Percentiles rank a stretch among this genome's conserved stretches.
Evolutionary conservation across 2,888 invertebrate genomes (phyloP).

Genomic region (Oligia fasciuncula): DNA sequence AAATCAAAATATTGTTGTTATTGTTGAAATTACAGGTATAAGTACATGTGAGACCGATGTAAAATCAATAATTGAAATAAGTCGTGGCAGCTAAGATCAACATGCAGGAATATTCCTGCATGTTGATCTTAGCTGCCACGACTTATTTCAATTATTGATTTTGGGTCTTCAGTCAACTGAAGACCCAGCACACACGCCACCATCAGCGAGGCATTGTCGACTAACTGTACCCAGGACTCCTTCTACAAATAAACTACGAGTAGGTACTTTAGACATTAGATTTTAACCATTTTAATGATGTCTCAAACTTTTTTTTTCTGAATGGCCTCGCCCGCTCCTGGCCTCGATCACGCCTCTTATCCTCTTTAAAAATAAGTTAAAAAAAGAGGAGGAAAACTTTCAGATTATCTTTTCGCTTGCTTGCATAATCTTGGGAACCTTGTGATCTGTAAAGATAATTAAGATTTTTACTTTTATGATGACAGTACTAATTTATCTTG

Average conservation of each 20-base stretch:
- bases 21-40: not conserved
- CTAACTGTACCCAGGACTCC: not conserved
- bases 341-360: too few relatives aligned
- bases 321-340: too few relatives aligned
- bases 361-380: not conserved
- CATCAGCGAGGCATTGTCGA: not conserved
- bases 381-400: not conserved
- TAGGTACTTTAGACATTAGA: not conserved
- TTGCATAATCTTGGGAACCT: not conserved
- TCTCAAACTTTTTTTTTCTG: not conserved
- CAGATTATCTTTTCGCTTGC: slow-evolving; percentile 18
- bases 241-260: not conserved
- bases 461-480: slow-evolving; percentile 20
- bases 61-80: not conserved
- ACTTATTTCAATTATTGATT: too few relatives aligned
- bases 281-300: not conserved
- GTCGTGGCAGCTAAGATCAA: not conserved
- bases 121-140: too few relatives aligned
- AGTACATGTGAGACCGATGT: not conserved
- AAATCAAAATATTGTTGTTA: not conserved
- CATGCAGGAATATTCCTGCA: too few relatives aligned
- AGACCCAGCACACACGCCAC: not conserved
- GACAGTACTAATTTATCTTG: not conserved
- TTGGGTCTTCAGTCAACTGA: too few relatives aligned
- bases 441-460: slow-evolving; percentile 38